Percentiles rank a stretch among this genome's conserved stretches.
Evolutionary conservation across 2,888 invertebrate species (phyloP).

Genomic region (Aphidoletes aphidimyza): DNA sequence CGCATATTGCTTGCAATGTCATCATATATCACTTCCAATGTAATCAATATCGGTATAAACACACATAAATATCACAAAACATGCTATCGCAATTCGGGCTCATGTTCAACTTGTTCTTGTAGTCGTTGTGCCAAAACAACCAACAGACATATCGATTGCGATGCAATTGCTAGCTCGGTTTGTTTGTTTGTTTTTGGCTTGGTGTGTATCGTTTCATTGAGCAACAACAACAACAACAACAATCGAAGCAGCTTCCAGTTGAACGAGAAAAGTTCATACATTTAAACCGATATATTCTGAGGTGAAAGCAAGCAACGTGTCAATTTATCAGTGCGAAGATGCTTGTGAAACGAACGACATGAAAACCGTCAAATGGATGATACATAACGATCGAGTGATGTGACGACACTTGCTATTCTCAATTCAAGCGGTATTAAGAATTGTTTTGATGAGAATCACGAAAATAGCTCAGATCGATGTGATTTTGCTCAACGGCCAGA

Average conservation of each 20-base stretch:
- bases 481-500: too few species aligned
- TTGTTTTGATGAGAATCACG: too few species aligned
- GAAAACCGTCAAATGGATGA: not conserved
- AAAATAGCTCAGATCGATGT: too few species aligned
- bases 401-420: slow-evolving; percentile 29
- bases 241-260: too few species aligned
- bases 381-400: not conserved
- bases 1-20: slow-evolving; percentile 44
- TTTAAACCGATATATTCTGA: too few species aligned
- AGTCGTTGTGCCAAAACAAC: not conserved
- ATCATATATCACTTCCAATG: slow-evolving; percentile 49
- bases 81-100: too few species aligned
- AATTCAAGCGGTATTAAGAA: not conserved
- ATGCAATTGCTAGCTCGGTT: slow-evolving; percentile 17
- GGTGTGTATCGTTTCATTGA: not conserved
- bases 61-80: slow-evolving; percentile 26
- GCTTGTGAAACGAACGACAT: not conserved
- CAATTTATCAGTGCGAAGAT: not conserved
- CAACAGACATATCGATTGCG: slow-evolving; percentile 13
- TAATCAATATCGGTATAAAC: too few species aligned
- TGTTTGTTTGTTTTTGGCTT: slow-evolving; percentile 1
- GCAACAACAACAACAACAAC: too few species aligned
- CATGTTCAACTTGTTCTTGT: too few species aligned
- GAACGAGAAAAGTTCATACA: too few species aligned
- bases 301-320: not conserved